Evolutionary conservation across 2,113 vertebrate genomes (phyloP).

Genomic region (Nibea coibor): DNA sequence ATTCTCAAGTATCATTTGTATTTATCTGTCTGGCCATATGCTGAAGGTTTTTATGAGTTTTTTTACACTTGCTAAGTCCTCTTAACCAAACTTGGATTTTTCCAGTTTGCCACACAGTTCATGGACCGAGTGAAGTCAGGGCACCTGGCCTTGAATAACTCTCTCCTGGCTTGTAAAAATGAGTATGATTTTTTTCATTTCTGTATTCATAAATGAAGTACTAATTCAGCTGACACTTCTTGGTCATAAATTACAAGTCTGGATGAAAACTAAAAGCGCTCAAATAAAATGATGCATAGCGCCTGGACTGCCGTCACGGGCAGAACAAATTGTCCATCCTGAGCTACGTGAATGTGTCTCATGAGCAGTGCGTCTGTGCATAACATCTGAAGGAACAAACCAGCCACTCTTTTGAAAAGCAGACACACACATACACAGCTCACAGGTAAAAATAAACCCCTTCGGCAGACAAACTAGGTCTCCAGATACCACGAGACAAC

Average conservation of each 20-base stretch:
- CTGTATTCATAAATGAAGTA: conserved; percentile 20
- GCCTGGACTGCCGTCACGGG: conserved; percentile 28
- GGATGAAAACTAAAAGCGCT: conserved; percentile 31
- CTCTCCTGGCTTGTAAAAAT: conserved; percentile 46
- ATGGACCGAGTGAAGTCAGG: conserved; percentile 48
- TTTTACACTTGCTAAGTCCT: conserved; percentile 15
- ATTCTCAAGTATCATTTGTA: background rate
- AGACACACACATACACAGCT: conserved; percentile 32
- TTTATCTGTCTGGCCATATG: background rate
- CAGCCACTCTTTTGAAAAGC: conserved; percentile 58
- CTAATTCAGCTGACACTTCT: conserved; percentile 39
- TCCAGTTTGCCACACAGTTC: conserved; percentile 30
- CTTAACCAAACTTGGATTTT: conserved; percentile 23
- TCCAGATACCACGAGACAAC: conserved; percentile 66
- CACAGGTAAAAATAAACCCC: conserved; percentile 68
- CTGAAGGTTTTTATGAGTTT: conserved; percentile 1
- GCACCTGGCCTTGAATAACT: conserved; percentile 49
- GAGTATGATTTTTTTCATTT: conserved; percentile 1
- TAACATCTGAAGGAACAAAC: conserved; percentile 60
- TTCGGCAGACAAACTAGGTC: conserved; percentile 61
- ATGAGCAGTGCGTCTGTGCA: conserved; percentile 26
- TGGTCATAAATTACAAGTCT: conserved; percentile 43
- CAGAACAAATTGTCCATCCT: conserved; percentile 9
- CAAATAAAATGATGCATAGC: conserved; percentile 29
- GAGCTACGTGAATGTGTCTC: conserved; percentile 18